Percentiles rank a stretch among this genome's conserved stretches.
These are phyloP conservation scores for Furcula furcula DNA, from an alignment of 2,888 invertebrate species.

Conservation along the genomic window DNA sequence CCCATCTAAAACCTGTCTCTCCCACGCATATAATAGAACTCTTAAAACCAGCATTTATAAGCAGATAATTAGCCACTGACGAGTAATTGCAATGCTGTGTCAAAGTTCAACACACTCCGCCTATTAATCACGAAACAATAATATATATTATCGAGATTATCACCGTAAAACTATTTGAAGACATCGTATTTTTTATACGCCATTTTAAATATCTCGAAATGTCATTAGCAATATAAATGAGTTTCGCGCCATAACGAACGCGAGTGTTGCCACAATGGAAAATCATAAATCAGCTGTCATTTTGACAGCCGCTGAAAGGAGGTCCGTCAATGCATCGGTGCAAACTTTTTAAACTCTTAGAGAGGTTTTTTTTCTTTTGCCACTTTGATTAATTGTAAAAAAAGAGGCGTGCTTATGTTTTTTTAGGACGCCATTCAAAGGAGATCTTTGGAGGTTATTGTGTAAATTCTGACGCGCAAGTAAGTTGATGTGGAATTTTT, in stretches of 20 bases:
- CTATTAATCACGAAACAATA: constrained; percentile 49
- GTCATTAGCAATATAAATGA: constrained; percentile 76
- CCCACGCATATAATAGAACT: too few species aligned
- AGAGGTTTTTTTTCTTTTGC: constrained; percentile 42
- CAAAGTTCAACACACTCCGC: constrained; percentile 37
- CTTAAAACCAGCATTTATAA: constrained; percentile 8
- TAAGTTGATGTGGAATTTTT: neutral
- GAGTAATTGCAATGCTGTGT: constrained; percentile 27
- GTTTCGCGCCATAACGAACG: constrained; percentile 74
- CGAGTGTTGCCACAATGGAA: constrained; percentile 69
- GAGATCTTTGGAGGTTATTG: constrained; percentile 43
- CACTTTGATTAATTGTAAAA: constrained; percentile 67
- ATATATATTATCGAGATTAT: constrained; percentile 31
- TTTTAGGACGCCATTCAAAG: constrained; percentile 37
- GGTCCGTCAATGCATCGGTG: constrained; percentile 75
- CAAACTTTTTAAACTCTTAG: constrained; percentile 69
- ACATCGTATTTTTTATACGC: constrained; percentile 39
- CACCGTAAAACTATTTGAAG: constrained; percentile 36
- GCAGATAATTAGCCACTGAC: constrained; percentile 21
- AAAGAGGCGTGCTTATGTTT: constrained; percentile 43
- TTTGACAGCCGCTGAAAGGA: constrained; percentile 76
- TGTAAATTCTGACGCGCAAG: constrained; percentile 25
- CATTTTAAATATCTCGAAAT: constrained; percentile 69
- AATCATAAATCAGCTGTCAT: constrained; percentile 77
- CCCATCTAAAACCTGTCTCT: too few species aligned